A percentile compares a stretch with the other conserved stretches of the same genome.
Conservation (phyloP, 1,140 invertebrate species). For the Reticulitermes speratus region DNA sequence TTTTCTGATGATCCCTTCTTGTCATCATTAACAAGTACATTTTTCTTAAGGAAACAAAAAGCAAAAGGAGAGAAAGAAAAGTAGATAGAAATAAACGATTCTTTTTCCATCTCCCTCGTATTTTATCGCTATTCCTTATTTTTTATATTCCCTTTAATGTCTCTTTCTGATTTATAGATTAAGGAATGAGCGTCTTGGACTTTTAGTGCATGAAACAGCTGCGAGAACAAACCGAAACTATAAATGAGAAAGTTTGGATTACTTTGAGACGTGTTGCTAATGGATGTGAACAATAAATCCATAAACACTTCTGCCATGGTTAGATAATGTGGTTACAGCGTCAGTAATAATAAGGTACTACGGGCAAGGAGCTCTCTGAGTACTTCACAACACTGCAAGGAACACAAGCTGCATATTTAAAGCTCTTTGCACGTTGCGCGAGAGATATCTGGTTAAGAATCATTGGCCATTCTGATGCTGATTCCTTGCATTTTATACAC, state of each 20-base stretch:
- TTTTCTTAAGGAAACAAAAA: not conserved
- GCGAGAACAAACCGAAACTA: not conserved
- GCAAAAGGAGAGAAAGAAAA: not conserved
- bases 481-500: no score
- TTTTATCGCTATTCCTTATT: conserved; percentile 3
- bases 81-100: not conserved
- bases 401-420: no score
- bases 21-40: conserved; percentile 16
- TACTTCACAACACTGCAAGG: no score
- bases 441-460: no score
- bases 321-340: no score
- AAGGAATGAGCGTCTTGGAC: not conserved
- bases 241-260: conserved; percentile 16
- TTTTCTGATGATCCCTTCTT: conserved; percentile 6
- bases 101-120: not conserved
- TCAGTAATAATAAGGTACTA: no score
- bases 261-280: conserved; percentile 5
- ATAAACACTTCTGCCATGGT: conserved; percentile 3
- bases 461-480: no score
- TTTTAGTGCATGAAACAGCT: not conserved
- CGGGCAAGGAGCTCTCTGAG: no score
- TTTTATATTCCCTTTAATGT: not conserved
- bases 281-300: conserved; percentile 16
- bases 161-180: conserved; percentile 17
- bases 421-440: no score